Evolutionary conservation across 1,140 invertebrate genomes (phyloP), one percentile per base, ranked within the genome.

Genomic region (Microplitis demolitor): DNA sequence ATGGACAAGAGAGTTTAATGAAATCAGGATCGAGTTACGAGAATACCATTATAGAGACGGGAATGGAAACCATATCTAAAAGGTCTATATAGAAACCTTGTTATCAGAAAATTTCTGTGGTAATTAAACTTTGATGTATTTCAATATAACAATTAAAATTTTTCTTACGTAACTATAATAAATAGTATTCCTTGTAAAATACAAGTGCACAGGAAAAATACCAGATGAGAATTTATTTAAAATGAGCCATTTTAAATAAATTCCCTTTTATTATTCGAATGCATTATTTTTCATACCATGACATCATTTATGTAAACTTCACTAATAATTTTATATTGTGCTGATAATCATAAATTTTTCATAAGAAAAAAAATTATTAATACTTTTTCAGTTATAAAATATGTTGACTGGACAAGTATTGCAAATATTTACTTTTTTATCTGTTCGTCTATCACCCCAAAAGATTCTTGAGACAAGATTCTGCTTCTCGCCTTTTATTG

Each of bases 401-500:
- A 24, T 64, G 35, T 24, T 35, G 24, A 4, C 14, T 6, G 39
- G 11, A 11, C 5, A 45, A 11, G 39, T 9, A 45, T 45, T 45
- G 39, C 11, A 45, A 45, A 45, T 45, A 45, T 45, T 45, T 45
- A 11, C 39, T 45, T 45, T 45, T 0, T 11, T 45, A 45, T 45
- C 39, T 45, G 4, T 33, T 45, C 62, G 6, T 24, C 14, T 63
- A 64, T 71, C 69, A 31, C 51, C 35, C 73, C 58, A 71, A 54
- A 68, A 77, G 72, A 77, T 75, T 70, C 75, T 78, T 74, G 76
- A 82, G 74, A 79, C 79, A 82, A 80, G 77, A 75, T 75, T 66
- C 69, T 14, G 58, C 64, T 72, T 74, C 72, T 73, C 54, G 16
- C 69, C 79, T 73, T 79, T 81, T 83, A 83, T 83, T 83, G 80